phyloP scores from a whole-genome alignment of 2,797 vertebrate species.

The Aulostomus chinensis region DNA sequence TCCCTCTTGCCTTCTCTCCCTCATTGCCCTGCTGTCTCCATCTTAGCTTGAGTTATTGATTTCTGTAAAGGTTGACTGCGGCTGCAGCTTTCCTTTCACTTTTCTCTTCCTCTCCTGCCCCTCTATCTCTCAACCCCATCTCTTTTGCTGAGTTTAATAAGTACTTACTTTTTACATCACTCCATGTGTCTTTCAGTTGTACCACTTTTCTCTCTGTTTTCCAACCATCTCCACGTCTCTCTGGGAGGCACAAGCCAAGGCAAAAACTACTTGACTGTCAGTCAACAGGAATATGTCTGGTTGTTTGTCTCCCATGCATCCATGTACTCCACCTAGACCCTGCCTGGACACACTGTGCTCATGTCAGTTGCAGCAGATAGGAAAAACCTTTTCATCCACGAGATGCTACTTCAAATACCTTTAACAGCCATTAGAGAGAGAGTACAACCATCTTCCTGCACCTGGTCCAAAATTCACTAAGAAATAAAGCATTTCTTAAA shows the following conservation, averaged over 20 bases:
- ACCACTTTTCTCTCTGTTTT: conserved; percentile 13
- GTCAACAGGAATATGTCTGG: too few species aligned
- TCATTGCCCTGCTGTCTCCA: conserved; percentile 56
- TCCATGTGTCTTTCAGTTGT: conserved; percentile 11
- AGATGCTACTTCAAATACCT: too few species aligned
- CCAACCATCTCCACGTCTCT: not conserved
- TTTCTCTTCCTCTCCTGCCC: conserved; percentile 13
- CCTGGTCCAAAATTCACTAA: too few species aligned
- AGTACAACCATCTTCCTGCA: too few species aligned
- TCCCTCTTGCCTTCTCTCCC: conserved; percentile 30
- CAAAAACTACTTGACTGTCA: conserved; percentile 5
- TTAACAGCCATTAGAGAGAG: too few species aligned
- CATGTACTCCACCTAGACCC: too few species aligned
- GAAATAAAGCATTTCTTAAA: too few species aligned
- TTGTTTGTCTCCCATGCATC: too few species aligned
- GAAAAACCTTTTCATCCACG: too few species aligned
- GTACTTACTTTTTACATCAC: conserved; percentile 13
- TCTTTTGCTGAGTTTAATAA: conserved; percentile 11
- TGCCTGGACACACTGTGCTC: too few species aligned
- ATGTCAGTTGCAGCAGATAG: too few species aligned
- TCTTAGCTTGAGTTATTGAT: conserved; percentile 68
- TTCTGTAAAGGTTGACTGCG: conserved; percentile 66
- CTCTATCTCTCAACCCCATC: conserved; percentile 23
- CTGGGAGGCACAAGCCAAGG: not conserved
- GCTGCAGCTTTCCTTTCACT: too few species aligned